Percentiles rank a stretch among this genome's conserved stretches.
Conservation (phyloP, 92 coral and sea anemone genomes). For the Palythoa caribaeorum region DNA sequence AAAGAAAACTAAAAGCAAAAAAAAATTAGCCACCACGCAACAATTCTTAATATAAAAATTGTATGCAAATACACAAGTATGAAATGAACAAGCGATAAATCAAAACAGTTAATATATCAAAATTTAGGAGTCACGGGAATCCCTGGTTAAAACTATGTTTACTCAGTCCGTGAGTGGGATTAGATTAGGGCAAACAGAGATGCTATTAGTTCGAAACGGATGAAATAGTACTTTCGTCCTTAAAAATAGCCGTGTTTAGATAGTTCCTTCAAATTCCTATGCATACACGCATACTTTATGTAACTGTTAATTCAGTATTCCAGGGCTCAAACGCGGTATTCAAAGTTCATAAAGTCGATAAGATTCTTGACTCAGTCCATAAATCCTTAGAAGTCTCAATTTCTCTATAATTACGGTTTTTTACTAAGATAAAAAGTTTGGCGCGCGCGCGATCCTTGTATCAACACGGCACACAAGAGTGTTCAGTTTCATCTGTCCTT, state of each 20-base stretch:
- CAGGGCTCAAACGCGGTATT: not conserved
- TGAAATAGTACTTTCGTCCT: not conserved
- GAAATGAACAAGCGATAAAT: conserved; percentile 7
- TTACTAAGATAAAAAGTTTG: not conserved
- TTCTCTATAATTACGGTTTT: not conserved
- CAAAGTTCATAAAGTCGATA: not conserved
- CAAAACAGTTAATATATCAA: not conserved
- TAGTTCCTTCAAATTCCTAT: conserved; percentile 33
- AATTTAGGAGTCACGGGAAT: not conserved
- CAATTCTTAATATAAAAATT: not conserved
- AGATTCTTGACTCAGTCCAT: not conserved
- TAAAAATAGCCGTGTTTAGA: conserved; percentile 2
- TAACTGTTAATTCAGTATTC: not conserved
- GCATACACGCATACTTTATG: not conserved
- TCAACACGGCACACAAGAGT: conserved; percentile 24
- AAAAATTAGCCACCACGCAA: not conserved
- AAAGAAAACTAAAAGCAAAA: not conserved
- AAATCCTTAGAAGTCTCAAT: not conserved
- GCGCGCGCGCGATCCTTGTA: conserved; percentile 56
- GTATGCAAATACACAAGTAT: not conserved
- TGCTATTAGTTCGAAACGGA: conserved; percentile 6
- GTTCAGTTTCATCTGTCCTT: conserved; percentile 38
- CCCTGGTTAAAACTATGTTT: conserved; percentile 19
- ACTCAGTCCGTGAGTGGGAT: conserved; percentile 20
- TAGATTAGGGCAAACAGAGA: conserved; percentile 18